Evolutionary conservation across 2,113 vertebrate genomes (phyloP), one percentile per base, ranked within the genome.

Genomic region (Paracanthobrama guichenoti): DNA sequence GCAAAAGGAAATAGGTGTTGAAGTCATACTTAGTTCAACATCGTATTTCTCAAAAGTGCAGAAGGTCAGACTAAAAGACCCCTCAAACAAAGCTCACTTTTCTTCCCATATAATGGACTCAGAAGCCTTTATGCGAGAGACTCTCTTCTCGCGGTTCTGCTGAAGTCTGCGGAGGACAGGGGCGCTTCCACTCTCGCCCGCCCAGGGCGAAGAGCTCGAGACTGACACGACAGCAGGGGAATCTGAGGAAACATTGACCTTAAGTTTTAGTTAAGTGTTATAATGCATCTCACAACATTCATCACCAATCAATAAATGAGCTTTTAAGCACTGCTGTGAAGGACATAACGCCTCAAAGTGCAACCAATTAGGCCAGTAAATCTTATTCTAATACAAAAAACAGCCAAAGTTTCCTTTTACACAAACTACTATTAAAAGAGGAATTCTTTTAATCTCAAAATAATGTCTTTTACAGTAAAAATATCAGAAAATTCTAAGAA

Each of bases 101-200:
- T 92, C 82, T 0, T 90, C 89, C 87, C 57, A 84, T 82, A 92
- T 11, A 64, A 91, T 31, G 35, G 90, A 88, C 0, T 90, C 86
- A 0, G 94, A 94, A 1, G 87, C 91, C 84, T 91, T 86, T 82
- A 94, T 90, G 48, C 92, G 92, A 20, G 94, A 94, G 83, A 92
- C 89, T 85, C 94, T 92, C 84, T 93, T 92, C 86, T 94, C 92
- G 20, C 93, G 67, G 90, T 93, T 95, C 78, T 94, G 91, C 28
- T 84, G 92, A 85, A 94, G 92, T 81, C 94, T 91, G 31, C 92
- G 92, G 64, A 93, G 91, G 59, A 95, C 94, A 1, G 94, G 93
- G 69, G 86, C 59, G 22, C 39, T 82, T 55, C 88, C 48, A 28
- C 62, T 80, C 84, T 91, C 90, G 4, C 74, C 81, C 0, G 80